Conservation (phyloP, 2,113 vertebrate genomes). For the Nothoprocta pentlandii region DNA sequence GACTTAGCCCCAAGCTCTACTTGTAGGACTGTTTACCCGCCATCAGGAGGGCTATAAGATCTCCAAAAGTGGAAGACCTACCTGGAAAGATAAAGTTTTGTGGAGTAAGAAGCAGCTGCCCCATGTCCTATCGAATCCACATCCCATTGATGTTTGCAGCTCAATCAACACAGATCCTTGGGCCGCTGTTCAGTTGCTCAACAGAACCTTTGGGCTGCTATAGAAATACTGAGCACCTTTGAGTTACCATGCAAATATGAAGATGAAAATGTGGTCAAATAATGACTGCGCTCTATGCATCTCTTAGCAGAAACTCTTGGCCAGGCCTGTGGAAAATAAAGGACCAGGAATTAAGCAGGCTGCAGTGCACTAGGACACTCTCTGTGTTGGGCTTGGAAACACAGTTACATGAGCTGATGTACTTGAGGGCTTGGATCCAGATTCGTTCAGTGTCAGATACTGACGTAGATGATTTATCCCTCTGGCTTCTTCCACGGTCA, state of each 20-base stretch:
- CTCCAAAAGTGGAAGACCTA: neutral
- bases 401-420: neutral
- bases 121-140: rapidly evolving
- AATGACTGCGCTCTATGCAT: neutral
- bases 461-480: neutral
- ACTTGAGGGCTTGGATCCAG: neutral
- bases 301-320: neutral
- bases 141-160: neutral
- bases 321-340: neutral
- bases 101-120: neutral
- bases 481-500: neutral
- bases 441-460: neutral
- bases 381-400: neutral
- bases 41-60: neutral
- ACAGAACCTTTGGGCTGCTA: neutral
- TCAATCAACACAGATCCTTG: rapidly evolving
- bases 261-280: neutral
- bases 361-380: neutral
- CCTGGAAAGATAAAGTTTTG: neutral
- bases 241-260: neutral
- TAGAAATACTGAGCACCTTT: neutral
- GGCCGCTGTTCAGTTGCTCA: rapidly evolving
- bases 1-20: neutral
- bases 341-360: neutral
- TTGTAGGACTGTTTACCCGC: neutral